phyloP scores from a whole-genome alignment of 2,888 invertebrate genomes.

The Mongoloraphidia duomilia region DNA sequence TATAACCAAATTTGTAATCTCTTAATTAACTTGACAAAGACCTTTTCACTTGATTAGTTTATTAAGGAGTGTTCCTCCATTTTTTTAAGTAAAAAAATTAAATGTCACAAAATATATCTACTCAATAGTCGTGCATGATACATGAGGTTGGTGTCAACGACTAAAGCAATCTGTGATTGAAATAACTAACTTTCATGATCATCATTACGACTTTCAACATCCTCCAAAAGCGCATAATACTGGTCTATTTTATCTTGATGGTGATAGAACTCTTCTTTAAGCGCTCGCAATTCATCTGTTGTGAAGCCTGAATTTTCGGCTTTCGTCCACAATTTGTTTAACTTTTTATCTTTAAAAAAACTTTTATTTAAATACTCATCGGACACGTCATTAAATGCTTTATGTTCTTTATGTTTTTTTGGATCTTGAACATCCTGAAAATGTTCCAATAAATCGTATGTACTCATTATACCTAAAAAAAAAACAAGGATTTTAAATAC shows the following conservation, averaged over 20 bases:
- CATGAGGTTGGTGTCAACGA: no score
- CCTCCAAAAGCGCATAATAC: slow-evolving; percentile 64
- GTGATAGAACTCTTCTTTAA: slow-evolving; percentile 80
- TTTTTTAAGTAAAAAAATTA: no score
- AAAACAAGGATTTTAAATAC: no score
- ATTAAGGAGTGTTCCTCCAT: no score
- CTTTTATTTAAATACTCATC: slow-evolving; percentile 57
- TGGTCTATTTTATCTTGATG: slow-evolving; percentile 89
- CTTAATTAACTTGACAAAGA: neutral
- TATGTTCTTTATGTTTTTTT: slow-evolving; percentile 39
- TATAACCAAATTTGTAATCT: neutral
- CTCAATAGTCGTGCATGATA: no score
- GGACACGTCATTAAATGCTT: slow-evolving; percentile 29
- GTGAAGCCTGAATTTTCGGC: slow-evolving; percentile 81
- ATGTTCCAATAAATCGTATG: slow-evolving; percentile 66
- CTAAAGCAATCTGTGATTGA: neutral
- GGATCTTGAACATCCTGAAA: slow-evolving; percentile 54
- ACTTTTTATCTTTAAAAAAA: slow-evolving; percentile 77
- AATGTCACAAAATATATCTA: no score
- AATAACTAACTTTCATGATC: slow-evolving; percentile 47
- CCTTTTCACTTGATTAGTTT: neutral
- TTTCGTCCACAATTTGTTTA: slow-evolving; percentile 80
- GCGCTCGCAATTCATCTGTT: slow-evolving; percentile 61
- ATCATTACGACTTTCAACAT: slow-evolving; percentile 43
- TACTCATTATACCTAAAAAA: slow-evolving; percentile 47